Evolutionary conservation across 2,888 invertebrate genomes (phyloP).

Genomic region (Tinea trinotella): DNA sequence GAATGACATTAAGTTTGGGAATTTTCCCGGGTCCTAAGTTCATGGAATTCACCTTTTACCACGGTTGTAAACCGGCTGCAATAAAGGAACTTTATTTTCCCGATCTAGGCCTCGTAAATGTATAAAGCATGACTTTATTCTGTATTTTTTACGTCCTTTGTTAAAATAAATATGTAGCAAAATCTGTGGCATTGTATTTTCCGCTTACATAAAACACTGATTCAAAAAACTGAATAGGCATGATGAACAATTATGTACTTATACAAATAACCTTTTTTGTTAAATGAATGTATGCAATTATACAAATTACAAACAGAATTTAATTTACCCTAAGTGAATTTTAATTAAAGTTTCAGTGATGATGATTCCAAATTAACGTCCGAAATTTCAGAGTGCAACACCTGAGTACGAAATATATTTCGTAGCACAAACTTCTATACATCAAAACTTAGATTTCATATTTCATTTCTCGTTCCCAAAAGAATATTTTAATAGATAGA

Average conservation of each 20-base stretch:
- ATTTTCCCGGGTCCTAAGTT: conserved; percentile 33
- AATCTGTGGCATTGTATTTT: no score
- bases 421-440: no score
- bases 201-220: no score
- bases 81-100: conserved; percentile 57
- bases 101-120: conserved; percentile 51
- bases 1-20: conserved; percentile 26
- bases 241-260: no score
- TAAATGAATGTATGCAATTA: no score
- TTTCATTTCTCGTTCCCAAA: neutral
- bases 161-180: neutral
- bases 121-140: conserved; percentile 51
- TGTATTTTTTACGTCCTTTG: conserved; percentile 42
- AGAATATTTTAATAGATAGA: conserved; percentile 7
- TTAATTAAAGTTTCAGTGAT: neutral
- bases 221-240: no score
- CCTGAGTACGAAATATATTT: no score
- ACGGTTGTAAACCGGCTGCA: conserved; percentile 45
- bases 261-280: no score
- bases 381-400: neutral
- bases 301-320: no score
- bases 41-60: conserved; percentile 47
- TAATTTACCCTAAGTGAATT: no score
- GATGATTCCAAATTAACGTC: neutral
- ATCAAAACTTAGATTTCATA: neutral